Base-by-base conservation (phyloP, 2,113 vertebrate genomes). In the Aix galericulata region DNA sequence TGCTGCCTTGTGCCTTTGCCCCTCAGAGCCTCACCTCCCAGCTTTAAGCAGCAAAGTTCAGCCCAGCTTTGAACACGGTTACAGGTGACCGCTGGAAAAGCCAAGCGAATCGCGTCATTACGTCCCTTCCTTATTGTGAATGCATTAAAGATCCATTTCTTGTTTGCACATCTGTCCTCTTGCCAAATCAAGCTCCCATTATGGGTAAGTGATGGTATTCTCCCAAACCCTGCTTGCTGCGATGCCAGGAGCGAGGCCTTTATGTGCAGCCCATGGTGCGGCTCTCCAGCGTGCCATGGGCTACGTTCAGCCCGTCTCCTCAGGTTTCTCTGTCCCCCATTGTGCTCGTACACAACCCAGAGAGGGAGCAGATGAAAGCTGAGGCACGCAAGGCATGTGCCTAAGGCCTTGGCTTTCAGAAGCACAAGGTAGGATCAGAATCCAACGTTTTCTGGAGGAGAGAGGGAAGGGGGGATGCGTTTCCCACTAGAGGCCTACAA, bases 331-430 rank as follows among this genome's bases (percentile, higher is more conserved):
- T 64, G 69, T 77, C 62, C 86, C 56, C 53, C 69, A 22, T 36
- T 93, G 91, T 89, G 87, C n/a, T 92, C 53, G 3, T 60, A 75
- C 77, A 84, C 81, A 93, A 91, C 83, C 7, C 0, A 13, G 88
- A 86, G 93, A 87, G 21, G 82, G 83, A 89, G 86, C 83, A 87
- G 93, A 92, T 12, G 86, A 94, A 91, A 92, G 95, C 91, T 31
- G 66, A 94, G 85, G 96, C 91, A 97, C 4, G 94, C 94, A 89
- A 94, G 87, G 95, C 89, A 95, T 93, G 95, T 83, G 94, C 94
- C 94, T 95, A 94, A 92, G 94, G 95, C 94, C 91, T 74, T 95
- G 94, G 93, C 89, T 95, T 91, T 77, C 78, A 17, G 84, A 93
- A 96, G 82, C 87, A 85, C 87, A 92, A 62, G 86, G 93, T 32